Conservation (phyloP, 2,888 invertebrate species). For the Bugula neritina region DNA sequence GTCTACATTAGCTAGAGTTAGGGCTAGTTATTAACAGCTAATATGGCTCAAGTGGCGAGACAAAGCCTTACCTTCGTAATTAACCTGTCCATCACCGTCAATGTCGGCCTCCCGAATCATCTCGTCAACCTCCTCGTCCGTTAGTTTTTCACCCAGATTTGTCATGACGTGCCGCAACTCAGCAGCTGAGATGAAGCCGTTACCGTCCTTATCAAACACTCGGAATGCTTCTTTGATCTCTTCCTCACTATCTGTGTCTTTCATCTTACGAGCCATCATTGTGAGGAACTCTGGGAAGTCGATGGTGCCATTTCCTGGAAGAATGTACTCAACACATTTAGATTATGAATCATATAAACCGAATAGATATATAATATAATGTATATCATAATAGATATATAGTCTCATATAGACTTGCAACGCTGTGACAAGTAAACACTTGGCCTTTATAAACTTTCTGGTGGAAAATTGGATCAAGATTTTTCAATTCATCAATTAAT, state of each 20-base stretch:
- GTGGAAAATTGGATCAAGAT: no score
- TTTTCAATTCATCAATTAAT: no score
- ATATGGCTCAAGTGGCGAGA: no score
- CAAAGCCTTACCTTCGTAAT: conserved; percentile 79
- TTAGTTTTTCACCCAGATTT: conserved; percentile 97
- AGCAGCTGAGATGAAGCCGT: conserved; percentile 96
- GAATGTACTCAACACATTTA: no score
- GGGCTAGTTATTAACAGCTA: no score
- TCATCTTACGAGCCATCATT: conserved; percentile 99
- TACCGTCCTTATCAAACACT: conserved; percentile 95
- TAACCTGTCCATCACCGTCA: conserved; percentile 97
- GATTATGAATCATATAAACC: no score
- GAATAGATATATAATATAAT: no score
- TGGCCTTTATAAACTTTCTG: no score
- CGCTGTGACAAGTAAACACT: no score
- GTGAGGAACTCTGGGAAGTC: conserved; percentile 99
- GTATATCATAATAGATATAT: no score
- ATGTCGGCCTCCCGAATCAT: conserved; percentile 99
- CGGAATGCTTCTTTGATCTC: conserved; percentile 98
- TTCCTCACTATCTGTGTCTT: conserved; percentile 96
- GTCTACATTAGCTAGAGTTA: no score
- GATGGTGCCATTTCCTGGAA: conserved; percentile 91
- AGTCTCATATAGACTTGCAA: no score
- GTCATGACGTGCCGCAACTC: conserved; percentile 99
- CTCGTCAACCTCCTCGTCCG: conserved; percentile 98